Evolutionary conservation across 2,797 vertebrate species (phyloP), one percentile per base, ranked within the genome.

Genomic region (Tarsius wallacei): DNA sequence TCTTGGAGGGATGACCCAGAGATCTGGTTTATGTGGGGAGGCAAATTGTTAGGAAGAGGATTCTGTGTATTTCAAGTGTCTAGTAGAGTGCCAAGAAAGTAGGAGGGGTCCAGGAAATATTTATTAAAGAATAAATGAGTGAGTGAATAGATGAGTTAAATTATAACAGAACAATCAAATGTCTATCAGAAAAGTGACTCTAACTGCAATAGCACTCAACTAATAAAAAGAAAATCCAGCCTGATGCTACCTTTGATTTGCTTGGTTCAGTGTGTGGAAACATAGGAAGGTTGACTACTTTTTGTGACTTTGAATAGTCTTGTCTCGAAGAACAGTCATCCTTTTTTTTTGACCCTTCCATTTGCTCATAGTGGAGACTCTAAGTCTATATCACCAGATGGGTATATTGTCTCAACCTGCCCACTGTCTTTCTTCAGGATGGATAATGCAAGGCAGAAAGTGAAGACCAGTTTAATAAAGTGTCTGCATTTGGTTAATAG

Each of bases 1-100:
- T 77, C 36, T 84, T 66, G 26, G 70, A 57, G 26, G 74, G 24
- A 14, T 63, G 61, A 76, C 33, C 86, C 96, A 68, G 82, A 97
- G 87, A 95, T 97, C 12, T 87, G 63, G 85, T 92, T 98, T 89
- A 42, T 76, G 71, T 84, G 63, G 47, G 85, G 96, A 96, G 88
- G 80, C 91, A 90, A 64, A 59, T 96, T 90, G 28, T 94, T 70
- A 89, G 82, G 63, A 97, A 96, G 91, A 97, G 89, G 31, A 70
- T 28, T 64, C 15, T 68, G 53, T 68, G 78, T 24, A 55, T 93
- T 94, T 82, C 24, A n/a, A 71, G 13, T 12, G 10, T 31, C 33
- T 21, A 33, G 1, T 13, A 11, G 2, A 33, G 42, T 73, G n/a
- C 0, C 24, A 55, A 59, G 33, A 51, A 42, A 42, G 1, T 61